phyloP scores from a whole-genome alignment of 2,113 vertebrate species.

The Condylura cristata region DNA sequence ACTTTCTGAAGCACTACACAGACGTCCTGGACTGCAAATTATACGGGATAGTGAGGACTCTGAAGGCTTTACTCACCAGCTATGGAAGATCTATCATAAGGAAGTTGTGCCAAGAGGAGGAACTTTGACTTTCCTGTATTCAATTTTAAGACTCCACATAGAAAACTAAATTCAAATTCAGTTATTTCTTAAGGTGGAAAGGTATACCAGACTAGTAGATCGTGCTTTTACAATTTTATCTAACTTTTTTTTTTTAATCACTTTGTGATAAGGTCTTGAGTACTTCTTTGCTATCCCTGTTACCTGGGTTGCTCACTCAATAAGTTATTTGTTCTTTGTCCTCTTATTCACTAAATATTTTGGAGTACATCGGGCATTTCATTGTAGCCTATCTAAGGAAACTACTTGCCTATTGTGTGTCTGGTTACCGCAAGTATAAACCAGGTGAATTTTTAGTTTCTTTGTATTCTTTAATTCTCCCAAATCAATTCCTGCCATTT shows the following conservation, averaged over 20 bases:
- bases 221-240: background rate
- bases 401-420: background rate
- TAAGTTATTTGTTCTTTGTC: background rate
- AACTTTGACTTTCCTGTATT: background rate
- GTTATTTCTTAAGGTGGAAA: background rate
- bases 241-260: background rate
- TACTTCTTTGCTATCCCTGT: background rate
- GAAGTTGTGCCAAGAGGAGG: background rate
- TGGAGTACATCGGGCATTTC: background rate
- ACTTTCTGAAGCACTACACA: background rate
- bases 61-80: background rate
- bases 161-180: background rate
- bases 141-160: background rate
- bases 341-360: constrained; percentile 39
- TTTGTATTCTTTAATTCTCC: background rate
- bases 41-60: background rate
- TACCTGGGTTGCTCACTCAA: background rate
- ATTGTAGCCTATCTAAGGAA: background rate
- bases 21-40: background rate
- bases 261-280: background rate
- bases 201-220: background rate
- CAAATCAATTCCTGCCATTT: background rate
- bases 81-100: background rate
- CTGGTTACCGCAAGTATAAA: background rate
- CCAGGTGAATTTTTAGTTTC: background rate